These are phyloP conservation scores for Crypturellus tataupa DNA, from an alignment of 2,797 vertebrate species.

Conservation along the genomic window DNA sequence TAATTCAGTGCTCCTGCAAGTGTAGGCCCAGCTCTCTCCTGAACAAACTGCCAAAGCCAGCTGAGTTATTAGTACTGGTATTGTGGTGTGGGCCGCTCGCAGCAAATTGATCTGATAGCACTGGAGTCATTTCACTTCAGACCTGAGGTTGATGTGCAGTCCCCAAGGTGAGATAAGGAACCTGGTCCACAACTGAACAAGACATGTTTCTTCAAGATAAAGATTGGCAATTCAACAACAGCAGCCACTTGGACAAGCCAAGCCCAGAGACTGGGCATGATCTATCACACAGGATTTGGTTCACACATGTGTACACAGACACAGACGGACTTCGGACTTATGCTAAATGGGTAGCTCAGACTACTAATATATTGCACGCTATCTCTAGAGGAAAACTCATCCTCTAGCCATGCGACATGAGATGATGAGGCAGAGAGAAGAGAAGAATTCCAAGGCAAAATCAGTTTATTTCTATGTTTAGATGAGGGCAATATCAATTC, in stretches of 20 bases:
- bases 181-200: conserved; percentile 58
- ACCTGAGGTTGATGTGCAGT: conserved; percentile 65
- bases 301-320: neutral
- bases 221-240: conserved; percentile 59
- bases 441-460: neutral
- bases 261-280: neutral
- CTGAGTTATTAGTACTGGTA: conserved; percentile 61
- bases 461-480: neutral
- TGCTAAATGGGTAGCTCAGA: neutral
- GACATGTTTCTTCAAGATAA: conserved; percentile 73
- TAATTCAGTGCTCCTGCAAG: conserved; percentile 62
- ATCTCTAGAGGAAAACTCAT: neutral
- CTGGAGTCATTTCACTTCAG: conserved; percentile 66
- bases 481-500: neutral
- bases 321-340: neutral
- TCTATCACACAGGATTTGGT: neutral
- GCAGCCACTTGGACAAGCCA: neutral
- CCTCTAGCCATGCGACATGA: neutral
- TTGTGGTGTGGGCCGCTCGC: conserved; percentile 54
- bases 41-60: conserved; percentile 59
- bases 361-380: neutral
- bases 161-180: conserved; percentile 74
- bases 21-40: conserved; percentile 36
- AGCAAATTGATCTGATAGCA: conserved; percentile 70
- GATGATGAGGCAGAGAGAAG: neutral